Percentiles rank a stretch among this genome's conserved stretches.
phyloP scores from a whole-genome alignment of 2,888 invertebrate genomes.

The Dinocampus coccinellae region DNA sequence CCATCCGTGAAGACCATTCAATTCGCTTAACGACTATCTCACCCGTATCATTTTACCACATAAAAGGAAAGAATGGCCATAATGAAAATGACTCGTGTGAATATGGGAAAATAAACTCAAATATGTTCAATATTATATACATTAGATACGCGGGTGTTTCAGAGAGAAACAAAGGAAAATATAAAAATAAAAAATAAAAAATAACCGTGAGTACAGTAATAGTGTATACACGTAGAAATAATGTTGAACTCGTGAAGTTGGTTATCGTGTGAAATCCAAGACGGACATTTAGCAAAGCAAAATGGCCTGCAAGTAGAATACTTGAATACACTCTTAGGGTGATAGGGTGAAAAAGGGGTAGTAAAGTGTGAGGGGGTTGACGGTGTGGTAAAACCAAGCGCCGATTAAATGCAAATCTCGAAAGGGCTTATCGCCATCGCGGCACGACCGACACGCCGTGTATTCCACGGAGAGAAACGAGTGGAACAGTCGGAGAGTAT shows the following conservation, averaged over 20 bases:
- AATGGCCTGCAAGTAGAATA: slow-evolving; percentile 31
- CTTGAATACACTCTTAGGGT: slow-evolving; percentile 21
- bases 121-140: background rate
- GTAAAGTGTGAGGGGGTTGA: background rate
- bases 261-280: slow-evolving; percentile 17
- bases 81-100: background rate
- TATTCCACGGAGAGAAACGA: slow-evolving; percentile 36
- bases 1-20: too few relatives aligned
- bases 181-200: too few relatives aligned
- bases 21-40: too few relatives aligned
- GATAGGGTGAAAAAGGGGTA: slow-evolving; percentile 28
- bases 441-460: slow-evolving; percentile 43
- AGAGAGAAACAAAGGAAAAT: background rate
- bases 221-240: slow-evolving; percentile 13
- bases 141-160: background rate
- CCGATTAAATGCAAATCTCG: slow-evolving; percentile 58
- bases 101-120: background rate
- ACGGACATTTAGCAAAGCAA: slow-evolving; percentile 23
- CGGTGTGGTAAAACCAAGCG: slow-evolving; percentile 35
- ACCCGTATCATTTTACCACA: too few relatives aligned
- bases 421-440: slow-evolving; percentile 49
- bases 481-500: background rate
- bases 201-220: background rate
- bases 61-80: too few relatives aligned
- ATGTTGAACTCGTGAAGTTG: background rate